Evolutionary conservation across 2,113 vertebrate genomes (phyloP).

Genomic region (Oryzias woworae): DNA sequence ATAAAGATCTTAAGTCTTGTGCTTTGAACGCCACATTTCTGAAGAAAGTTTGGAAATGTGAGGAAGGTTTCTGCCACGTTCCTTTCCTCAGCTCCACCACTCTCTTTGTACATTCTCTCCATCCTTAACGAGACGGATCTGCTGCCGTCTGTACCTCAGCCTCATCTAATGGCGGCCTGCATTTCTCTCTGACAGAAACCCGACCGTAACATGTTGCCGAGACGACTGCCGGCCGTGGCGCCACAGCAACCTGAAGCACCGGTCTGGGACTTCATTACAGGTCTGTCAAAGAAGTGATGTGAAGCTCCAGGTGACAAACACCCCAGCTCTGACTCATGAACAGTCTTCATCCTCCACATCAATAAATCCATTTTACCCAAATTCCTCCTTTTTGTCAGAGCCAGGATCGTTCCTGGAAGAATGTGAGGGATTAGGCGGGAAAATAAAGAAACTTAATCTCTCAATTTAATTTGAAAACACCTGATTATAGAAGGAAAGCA

Average conservation of each 20-base stretch:
- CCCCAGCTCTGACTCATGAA: conserved; percentile 44
- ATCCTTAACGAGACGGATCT: conserved; percentile 15
- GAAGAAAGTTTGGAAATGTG: too few relatives aligned
- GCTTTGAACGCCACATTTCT: too few relatives aligned
- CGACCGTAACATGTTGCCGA: conserved; percentile 51
- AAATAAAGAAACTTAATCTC: conserved; percentile 46
- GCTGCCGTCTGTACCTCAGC: conserved; percentile 2
- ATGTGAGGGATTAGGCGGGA: conserved; percentile 33
- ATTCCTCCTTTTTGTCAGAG: conserved; percentile 25
- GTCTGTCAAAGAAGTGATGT: conserved; percentile 13
- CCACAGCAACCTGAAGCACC: conserved; percentile 35
- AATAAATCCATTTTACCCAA: conserved; percentile 10
- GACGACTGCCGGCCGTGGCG: conserved; percentile 21
- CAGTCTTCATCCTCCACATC: conserved; percentile 22
- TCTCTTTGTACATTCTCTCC: neutral
- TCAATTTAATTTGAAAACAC: conserved; percentile 52
- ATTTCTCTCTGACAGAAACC: conserved; percentile 65
- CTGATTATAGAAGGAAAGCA: conserved; percentile 46
- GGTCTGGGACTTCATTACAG: conserved; percentile 42
- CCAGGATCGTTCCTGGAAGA: conserved; percentile 16
- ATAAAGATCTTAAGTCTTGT: too few relatives aligned
- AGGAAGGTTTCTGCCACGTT: neutral
- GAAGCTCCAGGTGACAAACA: conserved; percentile 50
- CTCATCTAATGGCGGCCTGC: conserved; percentile 11
- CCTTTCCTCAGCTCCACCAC: neutral